Evolutionary conservation across 2,888 invertebrate species (phyloP).

Genomic region (Ectemnius lituratus): DNA sequence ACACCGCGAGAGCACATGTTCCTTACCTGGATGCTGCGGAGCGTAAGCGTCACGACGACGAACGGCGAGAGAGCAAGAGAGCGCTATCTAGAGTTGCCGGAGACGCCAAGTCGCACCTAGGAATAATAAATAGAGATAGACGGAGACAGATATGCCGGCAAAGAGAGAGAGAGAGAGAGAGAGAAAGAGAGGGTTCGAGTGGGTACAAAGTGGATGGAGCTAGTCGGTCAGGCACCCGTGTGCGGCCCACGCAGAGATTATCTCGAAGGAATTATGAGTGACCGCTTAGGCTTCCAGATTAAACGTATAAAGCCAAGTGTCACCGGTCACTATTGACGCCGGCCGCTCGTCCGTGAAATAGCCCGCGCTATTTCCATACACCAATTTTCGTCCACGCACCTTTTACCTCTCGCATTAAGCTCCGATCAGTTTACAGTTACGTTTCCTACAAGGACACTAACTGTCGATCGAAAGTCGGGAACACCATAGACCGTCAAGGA

Average conservation of each 20-base stretch:
- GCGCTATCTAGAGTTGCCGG: constrained; percentile 45
- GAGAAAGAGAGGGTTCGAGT: constrained; percentile 1
- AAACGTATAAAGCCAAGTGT: constrained; percentile 56
- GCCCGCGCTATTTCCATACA: constrained; percentile 5
- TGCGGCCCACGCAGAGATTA: constrained; percentile 73
- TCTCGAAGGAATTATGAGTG: constrained; percentile 73
- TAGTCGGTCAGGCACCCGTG: constrained; percentile 59
- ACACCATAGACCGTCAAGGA: too few species aligned
- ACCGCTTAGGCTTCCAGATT: constrained; percentile 68
- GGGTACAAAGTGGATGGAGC: constrained; percentile 16
- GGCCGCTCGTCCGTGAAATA: constrained; percentile 48
- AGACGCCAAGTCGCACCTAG: constrained; percentile 62
- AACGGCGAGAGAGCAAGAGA: too few species aligned
- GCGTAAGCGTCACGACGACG: constrained; percentile 2
- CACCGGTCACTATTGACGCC: constrained; percentile 27
- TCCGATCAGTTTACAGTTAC: too few species aligned
- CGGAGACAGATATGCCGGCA: constrained; percentile 59
- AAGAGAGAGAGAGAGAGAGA: constrained; percentile 11
- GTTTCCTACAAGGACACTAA: too few species aligned
- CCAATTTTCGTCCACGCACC: not conserved
- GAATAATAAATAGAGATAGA: constrained; percentile 75
- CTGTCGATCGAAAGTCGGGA: too few species aligned
- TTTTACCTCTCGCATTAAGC: too few species aligned
- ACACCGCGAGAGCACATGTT: constrained; percentile 20
- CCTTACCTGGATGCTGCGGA: constrained; percentile 30